Evolutionary conservation across 2,888 invertebrate species (phyloP), one percentile per base, ranked within the genome.

Genomic region (Cabera pusaria): DNA sequence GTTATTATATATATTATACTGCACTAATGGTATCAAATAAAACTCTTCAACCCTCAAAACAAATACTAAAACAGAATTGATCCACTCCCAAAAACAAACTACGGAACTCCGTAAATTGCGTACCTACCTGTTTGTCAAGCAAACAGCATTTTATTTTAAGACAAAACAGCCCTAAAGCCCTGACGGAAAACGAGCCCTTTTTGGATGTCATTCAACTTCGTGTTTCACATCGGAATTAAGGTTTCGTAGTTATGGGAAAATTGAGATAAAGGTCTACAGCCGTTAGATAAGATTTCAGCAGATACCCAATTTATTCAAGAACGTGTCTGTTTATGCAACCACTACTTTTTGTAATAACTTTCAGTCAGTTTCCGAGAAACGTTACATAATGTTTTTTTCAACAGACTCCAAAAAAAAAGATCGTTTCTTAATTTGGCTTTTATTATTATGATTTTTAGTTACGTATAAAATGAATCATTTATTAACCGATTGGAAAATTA

Each of bases 141-240:
- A 43, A 33, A 37, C 19, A 20, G 21, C 39, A 47, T 39, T 38
- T 25, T 16, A 9, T 41, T 41, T 41, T 18, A 40, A 41, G 29
- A 29, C 35, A 38, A 45, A 39, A 43, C 48, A 38, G 25, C 24
- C 49, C 41, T 51, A 53, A 56, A 54, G 45, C 54, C 49, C 36
- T 16, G 11, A 8, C 16, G 8, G 12, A 19, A 52, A 53, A 56
- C 38, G 35, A 41, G 10, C 43, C 40, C 44, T 40, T 50, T 44
- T 41, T 22, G 43, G 45, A 52, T 37, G 49, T 47, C 54, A 49
- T 37, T 39, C 22, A 40, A 49, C 39, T 43, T 42, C 56, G 61
- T 57, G 59, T 51, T 56, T 55, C 37, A 55, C 59, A 61, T 56
- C 51, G 44, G 41, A 59, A 56, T 56, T 52, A 47, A 45, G 46